Evolutionary conservation across 2,797 vertebrate species (phyloP).

Genomic region (Hafferia zeledoni): DNA sequence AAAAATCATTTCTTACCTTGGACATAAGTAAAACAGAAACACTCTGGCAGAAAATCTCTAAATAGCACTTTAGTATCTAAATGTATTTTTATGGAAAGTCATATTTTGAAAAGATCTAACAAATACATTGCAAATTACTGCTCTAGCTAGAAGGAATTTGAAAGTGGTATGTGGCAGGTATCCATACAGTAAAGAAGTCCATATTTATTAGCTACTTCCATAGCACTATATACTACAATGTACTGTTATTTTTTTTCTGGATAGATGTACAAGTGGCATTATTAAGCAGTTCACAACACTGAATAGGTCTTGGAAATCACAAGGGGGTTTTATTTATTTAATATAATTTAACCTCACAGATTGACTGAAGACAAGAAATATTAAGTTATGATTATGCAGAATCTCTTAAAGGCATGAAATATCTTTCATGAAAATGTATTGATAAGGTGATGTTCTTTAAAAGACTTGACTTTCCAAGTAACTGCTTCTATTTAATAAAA

Average conservation of each 20-base stretch:
- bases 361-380: not conserved
- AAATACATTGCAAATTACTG: not conserved
- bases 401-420: conserved; percentile 1
- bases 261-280: not conserved
- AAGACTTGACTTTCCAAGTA: not conserved
- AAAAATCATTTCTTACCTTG: not conserved
- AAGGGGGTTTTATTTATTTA: not conserved
- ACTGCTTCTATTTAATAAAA: not conserved
- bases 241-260: conserved; percentile 10
- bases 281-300: not conserved
- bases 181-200: not conserved
- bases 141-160: not conserved
- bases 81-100: not conserved
- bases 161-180: not conserved
- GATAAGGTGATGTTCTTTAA: not conserved
- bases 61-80: not conserved
- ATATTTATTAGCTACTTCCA: not conserved
- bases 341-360: not conserved
- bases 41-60: not conserved
- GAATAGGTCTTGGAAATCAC: not conserved
- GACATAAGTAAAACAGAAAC: not conserved
- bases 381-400: not conserved
- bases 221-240: not conserved
- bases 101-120: not conserved
- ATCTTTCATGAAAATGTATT: not conserved